Conservation (phyloP, 2,888 invertebrate genomes). For the Xiphydria camelus region DNA sequence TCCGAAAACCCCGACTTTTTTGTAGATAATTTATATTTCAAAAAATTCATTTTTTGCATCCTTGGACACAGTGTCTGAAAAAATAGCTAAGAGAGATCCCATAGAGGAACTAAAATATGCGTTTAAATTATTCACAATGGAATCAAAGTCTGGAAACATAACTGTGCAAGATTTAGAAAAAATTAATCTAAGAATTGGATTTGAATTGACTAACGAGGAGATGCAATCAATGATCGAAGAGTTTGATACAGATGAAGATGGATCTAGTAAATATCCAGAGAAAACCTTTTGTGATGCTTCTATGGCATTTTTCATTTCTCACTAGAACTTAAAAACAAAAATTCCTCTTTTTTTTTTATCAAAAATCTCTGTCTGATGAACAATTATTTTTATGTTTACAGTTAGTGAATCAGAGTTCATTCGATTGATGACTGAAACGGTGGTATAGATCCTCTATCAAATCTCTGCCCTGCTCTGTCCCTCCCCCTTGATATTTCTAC, state of each 20-base stretch:
- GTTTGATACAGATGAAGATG: constrained; percentile 38
- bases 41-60: not conserved
- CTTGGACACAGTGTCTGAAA: constrained; percentile 28
- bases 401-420: constrained; percentile 32
- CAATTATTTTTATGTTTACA: constrained; percentile 17
- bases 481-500: too few species aligned
- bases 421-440: constrained; percentile 24
- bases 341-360: not conserved
- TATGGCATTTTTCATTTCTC: too few species aligned
- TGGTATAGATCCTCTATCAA: constrained; percentile 13
- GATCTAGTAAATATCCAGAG: constrained; percentile 33
- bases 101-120: constrained; percentile 36
- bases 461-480: too few species aligned
- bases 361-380: too few species aligned
- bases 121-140: constrained; percentile 31
- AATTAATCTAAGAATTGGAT: constrained; percentile 26
- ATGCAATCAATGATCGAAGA: constrained; percentile 42
- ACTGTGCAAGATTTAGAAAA: constrained; percentile 30
- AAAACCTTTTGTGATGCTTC: too few species aligned
- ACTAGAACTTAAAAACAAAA: too few species aligned
- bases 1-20: not conserved
- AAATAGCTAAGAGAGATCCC: constrained; percentile 30
- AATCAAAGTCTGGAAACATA: constrained; percentile 27
- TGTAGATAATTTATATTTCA: not conserved
- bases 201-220: constrained; percentile 34